Conservation (phyloP, 2,888 invertebrate species). For the Coenonympha glycerion region DNA sequence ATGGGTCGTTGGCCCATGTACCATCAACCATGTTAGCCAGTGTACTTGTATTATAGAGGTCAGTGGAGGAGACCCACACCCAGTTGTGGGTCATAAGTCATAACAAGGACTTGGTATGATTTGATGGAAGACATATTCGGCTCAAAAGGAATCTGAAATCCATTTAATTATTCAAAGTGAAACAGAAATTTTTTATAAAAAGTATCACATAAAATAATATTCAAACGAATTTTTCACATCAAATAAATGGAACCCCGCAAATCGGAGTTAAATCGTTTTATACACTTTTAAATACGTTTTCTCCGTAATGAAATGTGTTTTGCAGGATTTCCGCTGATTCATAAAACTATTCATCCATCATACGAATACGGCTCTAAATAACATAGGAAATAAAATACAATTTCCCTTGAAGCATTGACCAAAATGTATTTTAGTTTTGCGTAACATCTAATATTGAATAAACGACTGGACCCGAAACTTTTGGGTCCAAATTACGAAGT, state of each 20-base stretch:
- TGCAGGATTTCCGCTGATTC: background rate
- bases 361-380: background rate
- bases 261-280: background rate
- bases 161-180: too few relatives aligned
- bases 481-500: conserved; percentile 8
- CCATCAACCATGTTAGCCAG: too few relatives aligned
- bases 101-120: too few relatives aligned
- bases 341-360: background rate
- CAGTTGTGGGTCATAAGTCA: too few relatives aligned
- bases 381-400: background rate
- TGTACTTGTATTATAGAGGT: too few relatives aligned
- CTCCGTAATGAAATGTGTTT: background rate
- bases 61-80: too few relatives aligned
- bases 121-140: too few relatives aligned
- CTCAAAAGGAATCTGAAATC: too few relatives aligned
- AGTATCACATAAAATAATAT: too few relatives aligned
- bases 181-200: too few relatives aligned
- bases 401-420: background rate
- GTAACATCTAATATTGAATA: conserved; percentile 15
- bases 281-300: background rate
- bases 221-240: background rate
- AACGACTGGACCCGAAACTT: conserved; percentile 19
- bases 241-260: background rate
- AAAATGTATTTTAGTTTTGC: conserved; percentile 13
- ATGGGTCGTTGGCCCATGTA: too few relatives aligned